A percentile compares a stretch with the other conserved stretches of the same genome.
Conservation (phyloP, 1,140 invertebrate species). For the Lasioglossum albipes region DNA sequence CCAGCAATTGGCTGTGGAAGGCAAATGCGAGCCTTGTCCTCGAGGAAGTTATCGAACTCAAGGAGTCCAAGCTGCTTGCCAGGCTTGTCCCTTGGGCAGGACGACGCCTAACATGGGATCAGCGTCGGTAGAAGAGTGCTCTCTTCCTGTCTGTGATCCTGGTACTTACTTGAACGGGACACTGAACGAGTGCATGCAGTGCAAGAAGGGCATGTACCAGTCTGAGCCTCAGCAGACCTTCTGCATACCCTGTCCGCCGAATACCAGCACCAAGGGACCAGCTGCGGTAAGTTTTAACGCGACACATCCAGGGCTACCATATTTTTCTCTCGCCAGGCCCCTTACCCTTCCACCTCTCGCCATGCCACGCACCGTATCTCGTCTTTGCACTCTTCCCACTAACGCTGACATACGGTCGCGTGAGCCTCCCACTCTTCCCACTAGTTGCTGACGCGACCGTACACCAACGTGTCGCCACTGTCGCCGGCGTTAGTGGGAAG, state of each 20-base stretch:
- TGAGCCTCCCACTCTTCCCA: no score
- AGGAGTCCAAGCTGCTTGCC: slow-evolving; percentile 93
- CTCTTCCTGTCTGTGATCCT: slow-evolving; percentile 91
- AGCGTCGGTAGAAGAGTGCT: slow-evolving; percentile 93
- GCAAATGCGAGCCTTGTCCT: slow-evolving; percentile 95
- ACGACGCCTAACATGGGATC: slow-evolving; percentile 93
- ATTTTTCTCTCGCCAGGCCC: no score
- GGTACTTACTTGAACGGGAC: slow-evolving; percentile 92
- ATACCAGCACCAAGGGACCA: slow-evolving; percentile 92
- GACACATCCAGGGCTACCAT: no score
- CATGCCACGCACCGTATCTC: no score
- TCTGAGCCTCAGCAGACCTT: slow-evolving; percentile 92
- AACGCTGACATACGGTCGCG: no score
- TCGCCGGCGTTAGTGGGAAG: no score
- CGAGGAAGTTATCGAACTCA: slow-evolving; percentile 93
- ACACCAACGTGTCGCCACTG: no score
- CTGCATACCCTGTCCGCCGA: slow-evolving; percentile 93
- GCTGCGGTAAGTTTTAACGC: slow-evolving; percentile 85
- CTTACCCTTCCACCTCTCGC: no score
- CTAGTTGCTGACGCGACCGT: no score
- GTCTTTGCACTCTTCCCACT: no score
- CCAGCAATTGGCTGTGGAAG: slow-evolving; percentile 92
- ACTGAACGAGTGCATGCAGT: slow-evolving; percentile 91
- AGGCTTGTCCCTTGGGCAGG: slow-evolving; percentile 91
- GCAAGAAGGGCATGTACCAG: slow-evolving; percentile 96